Conservation (phyloP, 64 coral and sea anemone genomes). For the Porites australiensis region DNA sequence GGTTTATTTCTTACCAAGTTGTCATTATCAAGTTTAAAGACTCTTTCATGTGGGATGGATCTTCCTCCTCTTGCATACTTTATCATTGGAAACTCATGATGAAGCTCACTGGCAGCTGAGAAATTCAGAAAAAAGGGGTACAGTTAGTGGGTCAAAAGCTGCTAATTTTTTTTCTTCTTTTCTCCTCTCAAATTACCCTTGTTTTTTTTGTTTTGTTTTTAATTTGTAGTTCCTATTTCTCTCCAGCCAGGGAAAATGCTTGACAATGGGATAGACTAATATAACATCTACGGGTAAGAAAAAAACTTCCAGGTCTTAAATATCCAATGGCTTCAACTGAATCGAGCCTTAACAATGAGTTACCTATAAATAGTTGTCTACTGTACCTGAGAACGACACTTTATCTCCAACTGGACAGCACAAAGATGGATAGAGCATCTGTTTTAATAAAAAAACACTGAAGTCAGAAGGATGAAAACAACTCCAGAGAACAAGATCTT, state of each 20-base stretch:
- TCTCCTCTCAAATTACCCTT: no score
- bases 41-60: constrained; percentile 88
- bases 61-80: constrained; percentile 92
- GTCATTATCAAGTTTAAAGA: constrained; percentile 82
- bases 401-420: constrained; percentile 16
- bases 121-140: background rate
- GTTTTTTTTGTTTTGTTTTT: no score
- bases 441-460: background rate
- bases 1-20: constrained; percentile 74
- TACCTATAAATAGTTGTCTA: background rate
- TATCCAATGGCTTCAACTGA: no score
- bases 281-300: no score
- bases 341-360: no score
- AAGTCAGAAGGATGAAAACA: background rate
- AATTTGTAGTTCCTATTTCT: no score
- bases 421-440: constrained; percentile 56
- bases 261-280: no score
- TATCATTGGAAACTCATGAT: constrained; percentile 94
- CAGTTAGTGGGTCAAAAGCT: background rate
- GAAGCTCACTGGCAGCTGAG: constrained; percentile 83
- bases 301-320: no score
- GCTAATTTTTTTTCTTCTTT: no score
- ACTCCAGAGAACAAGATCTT: no score
- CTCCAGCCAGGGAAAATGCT: no score
- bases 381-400: constrained; percentile 38